Conservation (phyloP, 2,113 vertebrate species). For the Lagopus muta region DNA sequence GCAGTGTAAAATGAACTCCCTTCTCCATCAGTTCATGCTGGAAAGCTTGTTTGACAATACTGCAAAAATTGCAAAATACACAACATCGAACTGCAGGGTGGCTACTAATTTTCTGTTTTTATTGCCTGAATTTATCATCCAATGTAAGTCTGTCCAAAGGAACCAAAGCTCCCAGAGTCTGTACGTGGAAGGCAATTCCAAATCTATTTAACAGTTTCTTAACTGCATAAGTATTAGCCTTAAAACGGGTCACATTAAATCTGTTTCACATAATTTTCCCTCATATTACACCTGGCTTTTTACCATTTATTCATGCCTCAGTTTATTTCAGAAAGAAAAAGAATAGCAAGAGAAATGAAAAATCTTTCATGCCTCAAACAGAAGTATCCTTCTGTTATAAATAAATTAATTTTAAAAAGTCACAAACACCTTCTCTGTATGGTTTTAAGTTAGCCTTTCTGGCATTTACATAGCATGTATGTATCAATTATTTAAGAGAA, state of each 20-base stretch:
- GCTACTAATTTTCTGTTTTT: not conserved
- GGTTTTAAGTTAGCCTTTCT: not conserved
- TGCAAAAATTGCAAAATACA: not conserved
- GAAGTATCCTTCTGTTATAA: not conserved
- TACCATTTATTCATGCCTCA: not conserved
- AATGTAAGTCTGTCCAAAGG: not conserved
- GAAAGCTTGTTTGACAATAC: not conserved
- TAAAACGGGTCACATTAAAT: not conserved
- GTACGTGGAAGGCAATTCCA: not conserved
- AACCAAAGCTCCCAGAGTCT: not conserved
- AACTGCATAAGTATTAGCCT: constrained; percentile 15
- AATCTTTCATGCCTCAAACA: not conserved
- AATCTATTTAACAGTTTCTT: not conserved
- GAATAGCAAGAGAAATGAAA: not conserved
- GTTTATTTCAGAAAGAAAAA: not conserved
- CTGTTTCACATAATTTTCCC: not conserved
- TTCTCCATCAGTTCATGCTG: constrained; percentile 47
- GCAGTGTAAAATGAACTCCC: constrained; percentile 45
- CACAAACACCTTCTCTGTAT: not conserved
- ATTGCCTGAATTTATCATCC: not conserved
- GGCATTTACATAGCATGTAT: too few species aligned
- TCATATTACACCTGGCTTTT: not conserved
- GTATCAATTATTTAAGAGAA: not conserved
- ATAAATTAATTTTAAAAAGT: not conserved
- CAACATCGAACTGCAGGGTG: not conserved